phyloP scores from a whole-genome alignment of 2,797 vertebrate species.

The Lepus oiostolus region DNA sequence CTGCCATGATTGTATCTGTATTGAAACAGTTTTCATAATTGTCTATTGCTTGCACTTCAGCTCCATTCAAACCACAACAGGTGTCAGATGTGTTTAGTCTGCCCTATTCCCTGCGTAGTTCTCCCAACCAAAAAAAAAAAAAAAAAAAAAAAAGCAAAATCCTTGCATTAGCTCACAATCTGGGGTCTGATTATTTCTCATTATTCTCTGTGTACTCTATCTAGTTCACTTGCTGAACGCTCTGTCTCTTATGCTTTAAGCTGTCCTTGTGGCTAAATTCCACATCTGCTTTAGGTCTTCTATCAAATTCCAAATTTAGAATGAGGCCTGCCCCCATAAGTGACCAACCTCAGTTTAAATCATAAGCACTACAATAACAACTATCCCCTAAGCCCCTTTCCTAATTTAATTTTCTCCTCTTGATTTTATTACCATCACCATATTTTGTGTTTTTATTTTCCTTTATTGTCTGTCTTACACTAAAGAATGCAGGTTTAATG shows the following conservation, averaged over 20 bases:
- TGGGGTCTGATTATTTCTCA: neutral
- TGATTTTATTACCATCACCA: neutral
- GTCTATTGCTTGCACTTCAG: neutral
- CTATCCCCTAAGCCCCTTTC: fast-evolving
- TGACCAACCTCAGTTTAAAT: neutral
- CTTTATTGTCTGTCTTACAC: neutral
- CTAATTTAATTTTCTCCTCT: neutral
- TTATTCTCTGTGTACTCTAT: neutral
- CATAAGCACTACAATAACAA: neutral
- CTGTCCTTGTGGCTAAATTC: neutral
- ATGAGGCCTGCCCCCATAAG: neutral
- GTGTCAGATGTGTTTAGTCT: neutral
- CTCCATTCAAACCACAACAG: neutral
- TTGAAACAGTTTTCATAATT: neutral
- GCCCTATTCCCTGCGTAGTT: fast-evolving
- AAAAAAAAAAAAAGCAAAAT: neutral
- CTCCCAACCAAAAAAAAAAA: neutral
- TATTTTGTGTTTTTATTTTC: neutral
- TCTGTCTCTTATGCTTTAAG: neutral
- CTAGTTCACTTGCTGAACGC: neutral
- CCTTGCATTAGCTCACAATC: neutral
- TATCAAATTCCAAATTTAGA: neutral
- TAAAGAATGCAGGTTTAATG: neutral
- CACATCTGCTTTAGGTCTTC: neutral
- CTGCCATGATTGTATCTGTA: neutral